Evolutionary conservation across 2,113 vertebrate genomes (phyloP), one percentile per base, ranked within the genome.

Genomic region (Actenoides lindsayi): DNA sequence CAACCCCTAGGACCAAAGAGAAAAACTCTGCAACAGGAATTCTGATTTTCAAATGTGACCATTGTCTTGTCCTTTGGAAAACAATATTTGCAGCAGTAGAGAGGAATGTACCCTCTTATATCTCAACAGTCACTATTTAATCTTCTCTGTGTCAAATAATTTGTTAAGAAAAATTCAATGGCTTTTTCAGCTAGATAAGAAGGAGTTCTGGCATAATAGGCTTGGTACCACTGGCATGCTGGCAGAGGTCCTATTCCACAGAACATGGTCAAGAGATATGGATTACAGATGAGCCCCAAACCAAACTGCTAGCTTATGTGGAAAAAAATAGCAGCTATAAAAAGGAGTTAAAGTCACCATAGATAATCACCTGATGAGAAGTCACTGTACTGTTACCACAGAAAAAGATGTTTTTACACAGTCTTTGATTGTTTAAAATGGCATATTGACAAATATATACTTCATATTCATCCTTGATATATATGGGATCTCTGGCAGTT

Each of bases 211-310:
- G 2, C 13, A 20, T 2, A 2, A 14, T 41, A 2, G 11, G 2
- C 14, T 59, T 54, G 7, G 33, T 69, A 23, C 15, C 30, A 51
- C 4, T 24, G 15, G 1, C 10, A 27, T 90, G 86, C 53, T 56
- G 37, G 2, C 3, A 42, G 13, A 63, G 5, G 3, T 13, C 2
- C 14, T 17, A 37, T 1, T 2, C 3, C 9, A 42, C 9, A 62
- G 16, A 80, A 60, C 14, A 16, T 2, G 0, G 9, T n/a, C 10
- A 83, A 59, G 46, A 54, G 13, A 42, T 21, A 5, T 9, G 4
- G 4, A 53, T 39, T 62, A 44, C 20, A 53, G 1, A 4, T 25
- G 11, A 71, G 8, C 4, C 67, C 10, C 44, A 63, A 56, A 63
- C 4, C 21, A 27, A 17, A 60, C 3, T 35, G 8, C 6, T 33